A percentile compares a stretch with the other conserved stretches of the same genome.
These are phyloP conservation scores for Holacanthus passer DNA, from an alignment of 2,113 vertebrate species.

Conservation along the genomic window DNA sequence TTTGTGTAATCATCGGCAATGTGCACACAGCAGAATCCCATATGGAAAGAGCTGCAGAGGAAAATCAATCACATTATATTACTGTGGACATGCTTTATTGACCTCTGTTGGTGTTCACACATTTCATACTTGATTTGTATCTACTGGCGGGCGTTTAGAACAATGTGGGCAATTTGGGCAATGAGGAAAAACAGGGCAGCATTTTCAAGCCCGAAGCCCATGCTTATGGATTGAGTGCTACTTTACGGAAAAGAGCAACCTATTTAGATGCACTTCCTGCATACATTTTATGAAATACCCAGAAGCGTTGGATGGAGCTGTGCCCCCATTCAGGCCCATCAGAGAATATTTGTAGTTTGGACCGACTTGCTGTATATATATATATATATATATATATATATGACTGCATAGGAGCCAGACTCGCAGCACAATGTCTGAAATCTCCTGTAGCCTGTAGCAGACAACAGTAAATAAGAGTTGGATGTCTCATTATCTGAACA, in stretches of 20 bases:
- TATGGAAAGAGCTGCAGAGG: slow-evolving; percentile 74
- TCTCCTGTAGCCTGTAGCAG: slow-evolving; percentile 53
- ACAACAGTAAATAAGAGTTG: slow-evolving; percentile 83
- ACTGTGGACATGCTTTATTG: slow-evolving; percentile 82
- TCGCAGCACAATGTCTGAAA: slow-evolving; percentile 43
- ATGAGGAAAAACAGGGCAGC: slow-evolving; percentile 80
- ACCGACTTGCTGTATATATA: slow-evolving; percentile 31
- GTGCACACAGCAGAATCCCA: slow-evolving; percentile 67
- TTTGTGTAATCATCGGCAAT: slow-evolving; percentile 82
- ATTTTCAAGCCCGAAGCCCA: slow-evolving; percentile 71
- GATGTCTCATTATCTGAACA: slow-evolving; percentile 82
- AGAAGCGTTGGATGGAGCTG: slow-evolving; percentile 45
- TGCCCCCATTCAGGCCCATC: slow-evolving; percentile 55
- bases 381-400: slow-evolving; percentile 17
- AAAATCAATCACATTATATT: slow-evolving; percentile 86
- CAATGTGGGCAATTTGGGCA: slow-evolving; percentile 82
- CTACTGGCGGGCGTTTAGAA: slow-evolving; percentile 81
- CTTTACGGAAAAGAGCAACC: slow-evolving; percentile 72
- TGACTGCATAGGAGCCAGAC: slow-evolving; percentile 39
- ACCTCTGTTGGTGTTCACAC: slow-evolving; percentile 84
- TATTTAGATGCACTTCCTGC: slow-evolving; percentile 75
- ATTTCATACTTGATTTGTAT: slow-evolving; percentile 85
- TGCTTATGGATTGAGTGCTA: slow-evolving; percentile 79
- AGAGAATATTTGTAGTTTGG: slow-evolving; percentile 44
- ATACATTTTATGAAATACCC: slow-evolving; percentile 74